These are phyloP conservation scores for Peucedramus taeniatus DNA, from an alignment of 2,113 vertebrate genomes.

Conservation along the genomic window DNA sequence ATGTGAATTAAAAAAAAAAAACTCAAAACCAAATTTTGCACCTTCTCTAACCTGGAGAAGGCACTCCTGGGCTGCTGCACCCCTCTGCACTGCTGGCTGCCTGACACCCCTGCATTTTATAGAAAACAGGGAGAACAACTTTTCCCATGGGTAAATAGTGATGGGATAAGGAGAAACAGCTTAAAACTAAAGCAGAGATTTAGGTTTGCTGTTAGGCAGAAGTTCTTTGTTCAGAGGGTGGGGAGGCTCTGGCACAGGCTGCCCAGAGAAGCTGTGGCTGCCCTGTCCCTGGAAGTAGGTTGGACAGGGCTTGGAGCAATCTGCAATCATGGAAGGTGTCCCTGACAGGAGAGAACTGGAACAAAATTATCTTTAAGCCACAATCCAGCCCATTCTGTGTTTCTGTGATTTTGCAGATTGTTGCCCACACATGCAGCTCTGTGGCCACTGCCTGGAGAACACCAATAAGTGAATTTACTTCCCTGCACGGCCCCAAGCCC, in stretches of 20 bases:
- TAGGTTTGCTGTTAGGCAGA: background rate
- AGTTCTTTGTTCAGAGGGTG: background rate
- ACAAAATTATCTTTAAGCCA: background rate
- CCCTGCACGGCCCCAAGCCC: background rate
- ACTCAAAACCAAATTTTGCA: background rate
- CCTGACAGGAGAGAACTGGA: background rate
- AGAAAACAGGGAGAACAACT: background rate
- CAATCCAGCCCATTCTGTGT: background rate
- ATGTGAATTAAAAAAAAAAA: too few species aligned
- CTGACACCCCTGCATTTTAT: background rate
- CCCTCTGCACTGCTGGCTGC: background rate
- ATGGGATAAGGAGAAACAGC: background rate
- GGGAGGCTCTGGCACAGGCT: background rate
- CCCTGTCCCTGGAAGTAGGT: background rate
- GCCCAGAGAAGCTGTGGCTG: background rate
- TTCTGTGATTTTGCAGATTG: background rate
- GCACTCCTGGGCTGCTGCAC: background rate
- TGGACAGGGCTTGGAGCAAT: background rate
- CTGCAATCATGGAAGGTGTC: background rate
- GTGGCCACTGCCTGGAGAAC: background rate
- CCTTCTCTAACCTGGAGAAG: background rate
- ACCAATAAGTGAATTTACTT: background rate
- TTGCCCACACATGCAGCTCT: accelerated
- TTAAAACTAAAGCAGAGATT: background rate
- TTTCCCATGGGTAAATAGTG: background rate